Evolutionary conservation across 2,888 invertebrate genomes (phyloP).

Genomic region (Callyntrura guangdongensis): DNA sequence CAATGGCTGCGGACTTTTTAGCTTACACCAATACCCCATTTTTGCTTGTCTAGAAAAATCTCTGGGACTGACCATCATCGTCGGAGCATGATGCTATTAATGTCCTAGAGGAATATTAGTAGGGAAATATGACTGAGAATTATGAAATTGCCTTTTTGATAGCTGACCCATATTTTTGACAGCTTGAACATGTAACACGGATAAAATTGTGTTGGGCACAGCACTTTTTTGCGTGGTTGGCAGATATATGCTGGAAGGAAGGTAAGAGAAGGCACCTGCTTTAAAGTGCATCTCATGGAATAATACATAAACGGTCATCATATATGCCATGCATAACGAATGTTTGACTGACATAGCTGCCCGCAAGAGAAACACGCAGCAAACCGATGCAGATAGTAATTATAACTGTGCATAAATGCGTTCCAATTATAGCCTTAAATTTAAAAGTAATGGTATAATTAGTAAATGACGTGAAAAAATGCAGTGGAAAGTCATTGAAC

Average conservation of each 20-base stretch:
- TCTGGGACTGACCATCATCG: too few relatives aligned
- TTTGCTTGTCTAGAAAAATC: neutral
- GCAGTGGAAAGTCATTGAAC: constrained; percentile 54
- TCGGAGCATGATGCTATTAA: neutral
- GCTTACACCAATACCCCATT: neutral
- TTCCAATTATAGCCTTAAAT: constrained; percentile 24
- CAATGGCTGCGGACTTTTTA: too few relatives aligned
- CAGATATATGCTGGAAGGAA: neutral
- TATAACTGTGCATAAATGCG: constrained; percentile 2
- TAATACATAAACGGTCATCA: too few relatives aligned
- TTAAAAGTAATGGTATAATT: neutral
- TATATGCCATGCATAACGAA: too few relatives aligned
- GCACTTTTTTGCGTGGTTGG: too few relatives aligned
- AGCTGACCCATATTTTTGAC: constrained; percentile 39
- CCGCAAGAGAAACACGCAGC: neutral
- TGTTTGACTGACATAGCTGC: neutral
- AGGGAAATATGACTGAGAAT: neutral
- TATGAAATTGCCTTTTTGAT: constrained; percentile 23
- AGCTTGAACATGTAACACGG: neutral
- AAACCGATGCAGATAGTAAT: neutral
- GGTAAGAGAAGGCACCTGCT: too few relatives aligned
- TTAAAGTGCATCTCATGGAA: too few relatives aligned
- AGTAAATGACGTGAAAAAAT: constrained; percentile 39
- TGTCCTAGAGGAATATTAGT: neutral
- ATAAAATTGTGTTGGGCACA: neutral